Evolutionary conservation across 2,113 vertebrate genomes (phyloP).

Genomic region (Carlito syrichta): DNA sequence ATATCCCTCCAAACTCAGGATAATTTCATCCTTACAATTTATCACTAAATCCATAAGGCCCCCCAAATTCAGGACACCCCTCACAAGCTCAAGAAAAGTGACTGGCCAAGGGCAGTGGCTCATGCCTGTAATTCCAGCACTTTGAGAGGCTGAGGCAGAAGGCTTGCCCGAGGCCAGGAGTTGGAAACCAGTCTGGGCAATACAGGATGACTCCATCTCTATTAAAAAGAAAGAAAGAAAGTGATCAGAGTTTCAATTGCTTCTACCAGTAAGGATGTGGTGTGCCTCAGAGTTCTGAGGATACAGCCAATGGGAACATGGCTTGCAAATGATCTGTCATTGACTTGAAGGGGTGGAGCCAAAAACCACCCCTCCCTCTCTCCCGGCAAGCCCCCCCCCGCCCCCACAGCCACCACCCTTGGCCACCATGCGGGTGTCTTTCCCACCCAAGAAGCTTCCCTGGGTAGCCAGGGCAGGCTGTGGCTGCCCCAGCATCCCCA

Average conservation of each 20-base stretch:
- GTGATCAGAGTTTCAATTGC: neutral
- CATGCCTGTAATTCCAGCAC: neutral
- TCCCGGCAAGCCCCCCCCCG: rapidly evolving
- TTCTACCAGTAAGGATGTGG: neutral
- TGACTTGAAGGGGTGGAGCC: conserved; percentile 48
- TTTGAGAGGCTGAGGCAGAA: neutral
- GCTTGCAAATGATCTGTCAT: conserved; percentile 43
- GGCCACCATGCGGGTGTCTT: neutral
- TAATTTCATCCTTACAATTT: neutral
- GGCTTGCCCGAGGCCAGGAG: neutral
- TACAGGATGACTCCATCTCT: neutral
- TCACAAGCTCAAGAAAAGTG: neutral
- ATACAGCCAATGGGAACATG: conserved; percentile 7
- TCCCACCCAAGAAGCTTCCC: neutral
- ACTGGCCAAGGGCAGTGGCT: neutral
- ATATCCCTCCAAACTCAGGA: neutral
- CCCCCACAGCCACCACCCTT: neutral
- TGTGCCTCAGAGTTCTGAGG: neutral
- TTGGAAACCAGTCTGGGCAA: neutral
- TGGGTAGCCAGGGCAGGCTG: neutral
- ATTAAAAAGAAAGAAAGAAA: neutral
- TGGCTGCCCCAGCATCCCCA: neutral
- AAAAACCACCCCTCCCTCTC: neutral
- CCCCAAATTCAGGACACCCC: neutral
- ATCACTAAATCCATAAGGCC: neutral